Conservation (phyloP, 2,797 vertebrate genomes). For the Hylomyscus alleni region DNA sequence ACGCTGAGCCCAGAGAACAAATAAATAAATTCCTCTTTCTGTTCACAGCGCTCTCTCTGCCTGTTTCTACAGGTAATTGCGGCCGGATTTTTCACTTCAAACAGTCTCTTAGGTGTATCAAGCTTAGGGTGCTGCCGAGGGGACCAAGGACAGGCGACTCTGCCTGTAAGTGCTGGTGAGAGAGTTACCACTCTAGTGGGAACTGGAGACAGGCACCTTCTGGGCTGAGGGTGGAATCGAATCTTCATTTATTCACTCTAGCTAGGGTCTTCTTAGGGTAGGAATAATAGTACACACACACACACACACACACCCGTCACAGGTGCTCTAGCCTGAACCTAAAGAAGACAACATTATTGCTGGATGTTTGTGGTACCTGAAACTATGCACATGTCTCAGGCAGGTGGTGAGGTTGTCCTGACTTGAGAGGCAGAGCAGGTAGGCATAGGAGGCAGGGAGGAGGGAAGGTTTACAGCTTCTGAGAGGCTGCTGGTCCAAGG, state of each 20-base stretch:
- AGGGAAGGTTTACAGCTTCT: background rate
- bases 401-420: background rate
- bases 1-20: conserved; percentile 74
- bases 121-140: conserved; percentile 46
- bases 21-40: conserved; percentile 81
- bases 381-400: background rate
- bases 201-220: background rate
- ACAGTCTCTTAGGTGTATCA: conserved; percentile 73
- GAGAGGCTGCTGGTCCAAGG: background rate
- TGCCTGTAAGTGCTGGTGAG: background rate
- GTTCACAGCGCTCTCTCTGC: conserved; percentile 50
- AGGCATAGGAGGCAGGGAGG: background rate
- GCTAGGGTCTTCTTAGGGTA: background rate
- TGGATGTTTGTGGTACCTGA: background rate
- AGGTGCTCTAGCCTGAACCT: background rate
- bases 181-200: fast-evolving
- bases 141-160: conserved; percentile 14
- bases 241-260: background rate
- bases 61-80: conserved; percentile 83
- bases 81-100: conserved; percentile 72
- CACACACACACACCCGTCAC: no score
- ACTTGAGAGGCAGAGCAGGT: background rate
- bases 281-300: background rate
- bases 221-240: background rate
- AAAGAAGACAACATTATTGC: background rate